Evolutionary conservation across 2,888 invertebrate species (phyloP).

Genomic region (Drosophila emarginata): DNA sequence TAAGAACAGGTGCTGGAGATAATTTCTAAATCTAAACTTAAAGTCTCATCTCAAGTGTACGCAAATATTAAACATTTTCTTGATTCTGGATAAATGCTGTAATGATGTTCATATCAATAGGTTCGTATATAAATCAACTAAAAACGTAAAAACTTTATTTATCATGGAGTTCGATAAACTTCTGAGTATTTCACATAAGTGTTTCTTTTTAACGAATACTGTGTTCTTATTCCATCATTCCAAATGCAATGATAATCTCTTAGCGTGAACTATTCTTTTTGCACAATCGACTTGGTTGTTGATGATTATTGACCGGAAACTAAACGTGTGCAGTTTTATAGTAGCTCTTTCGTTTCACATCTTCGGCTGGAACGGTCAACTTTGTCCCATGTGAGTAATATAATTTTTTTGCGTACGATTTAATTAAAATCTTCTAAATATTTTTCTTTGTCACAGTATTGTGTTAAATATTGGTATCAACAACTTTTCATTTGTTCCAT

Average conservation of each 20-base stretch:
- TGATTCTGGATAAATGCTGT: too few relatives aligned
- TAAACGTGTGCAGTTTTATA: constrained; percentile 41
- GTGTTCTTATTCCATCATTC: neutral
- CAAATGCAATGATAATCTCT: neutral
- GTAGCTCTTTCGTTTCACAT: constrained; percentile 53
- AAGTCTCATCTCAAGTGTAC: too few relatives aligned
- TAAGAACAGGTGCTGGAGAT: too few relatives aligned
- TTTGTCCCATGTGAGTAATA: constrained; percentile 12
- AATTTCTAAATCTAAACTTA: too few relatives aligned
- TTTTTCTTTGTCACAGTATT: neutral
- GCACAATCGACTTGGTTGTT: neutral
- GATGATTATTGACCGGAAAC: constrained; percentile 41
- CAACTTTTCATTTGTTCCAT: neutral
- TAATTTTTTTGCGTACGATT: neutral
- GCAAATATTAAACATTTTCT: too few relatives aligned
- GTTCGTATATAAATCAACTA: too few relatives aligned
- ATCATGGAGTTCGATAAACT: neutral
- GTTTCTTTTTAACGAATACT: neutral
- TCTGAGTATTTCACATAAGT: neutral
- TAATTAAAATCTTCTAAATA: neutral
- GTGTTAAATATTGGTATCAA: neutral
- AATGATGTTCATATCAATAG: too few relatives aligned
- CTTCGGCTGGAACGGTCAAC: constrained; percentile 48
- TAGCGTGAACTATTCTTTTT: neutral
- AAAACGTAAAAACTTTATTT: too few relatives aligned